Conservation (phyloP, 2,113 vertebrate species). For the Tonatia bakeri region DNA sequence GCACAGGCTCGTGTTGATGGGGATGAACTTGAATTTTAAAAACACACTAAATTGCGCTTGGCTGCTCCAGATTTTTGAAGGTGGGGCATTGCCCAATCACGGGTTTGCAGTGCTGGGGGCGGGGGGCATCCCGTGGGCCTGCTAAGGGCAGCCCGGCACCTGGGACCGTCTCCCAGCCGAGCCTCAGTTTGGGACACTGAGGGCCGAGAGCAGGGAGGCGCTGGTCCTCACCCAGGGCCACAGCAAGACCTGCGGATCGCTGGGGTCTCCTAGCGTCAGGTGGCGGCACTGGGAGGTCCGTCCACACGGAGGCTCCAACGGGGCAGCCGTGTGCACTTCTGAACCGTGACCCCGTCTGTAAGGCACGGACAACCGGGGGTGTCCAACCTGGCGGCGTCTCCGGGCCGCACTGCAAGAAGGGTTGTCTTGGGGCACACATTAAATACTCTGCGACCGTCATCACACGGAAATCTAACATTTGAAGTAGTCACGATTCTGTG, state of each 20-base stretch:
- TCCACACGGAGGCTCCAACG: not conserved
- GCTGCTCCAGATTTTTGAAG: slow-evolving; percentile 43
- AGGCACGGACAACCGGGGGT: no score
- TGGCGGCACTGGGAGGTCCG: not conserved
- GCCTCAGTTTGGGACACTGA: no score
- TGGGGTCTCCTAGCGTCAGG: not conserved
- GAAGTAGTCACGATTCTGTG: no score
- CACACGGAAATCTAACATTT: no score
- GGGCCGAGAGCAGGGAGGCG: not conserved
- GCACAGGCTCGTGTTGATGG: slow-evolving; percentile 60
- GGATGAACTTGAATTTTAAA: slow-evolving; percentile 33
- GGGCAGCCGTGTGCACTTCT: no score
- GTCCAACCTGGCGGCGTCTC: no score
- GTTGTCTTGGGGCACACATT: no score
- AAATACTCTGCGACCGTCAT: no score
- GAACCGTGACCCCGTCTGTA: no score
- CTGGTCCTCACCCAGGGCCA: not conserved
- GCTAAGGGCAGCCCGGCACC: not conserved
- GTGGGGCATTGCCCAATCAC: not conserved
- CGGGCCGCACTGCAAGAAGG: no score
- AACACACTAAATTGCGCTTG: not conserved
- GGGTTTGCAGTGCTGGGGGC: not conserved
- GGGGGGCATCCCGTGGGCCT: not conserved
- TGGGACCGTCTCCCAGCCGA: not conserved
- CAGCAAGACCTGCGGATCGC: not conserved